Evolutionary conservation across 2,888 invertebrate species (phyloP), one percentile per base, ranked within the genome.

Genomic region (Machimus atricapillus): DNA sequence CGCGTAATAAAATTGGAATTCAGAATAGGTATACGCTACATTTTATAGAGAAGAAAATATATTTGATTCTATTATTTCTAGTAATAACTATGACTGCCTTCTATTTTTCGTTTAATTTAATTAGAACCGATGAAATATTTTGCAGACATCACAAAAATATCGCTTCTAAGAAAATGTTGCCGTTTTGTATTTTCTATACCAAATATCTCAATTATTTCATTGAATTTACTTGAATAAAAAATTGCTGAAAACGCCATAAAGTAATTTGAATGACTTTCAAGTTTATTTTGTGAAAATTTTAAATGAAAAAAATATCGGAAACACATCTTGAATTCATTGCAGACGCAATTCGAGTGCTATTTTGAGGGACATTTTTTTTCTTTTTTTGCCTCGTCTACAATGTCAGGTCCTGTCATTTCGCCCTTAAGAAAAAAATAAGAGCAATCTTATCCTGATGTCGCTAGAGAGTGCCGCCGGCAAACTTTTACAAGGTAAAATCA

Each of bases 401-500:
- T 27, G 12, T 23, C 66, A 66, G 66, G 23, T 2, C 27, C 12
- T 7, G 23, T 27, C 23, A 66, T 66, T 9, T 23, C 12, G 23
- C 14, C 66, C 27, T 66, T 66, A 23, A 56, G 9, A 23, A 66
- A 66, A 23, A 66, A 23, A 23, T 58, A 58, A 66, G 66, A 66
- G 66, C 23, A 78, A 79, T 79, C 46, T 79, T 27, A 52, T 52
- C n/a, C 46, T 79, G 79, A 79, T 79, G 31, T 34, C n/a, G 31
- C 27, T 56, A 31, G 43, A 79, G 66, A 79, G 52, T 79, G 56
- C 52, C 79, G n/a, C 52, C 16, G 79, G 27, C 9, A 79, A 52
- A 79, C 52, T 79, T 79, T 79, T 79, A 46, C 79, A 79, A 52
- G 79, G 52, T 79, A 52, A 79, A 79, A 79, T 79, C 79, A 79